Base-by-base conservation (phyloP, 2,113 vertebrate species). In the Ochotona curzoniae region DNA sequence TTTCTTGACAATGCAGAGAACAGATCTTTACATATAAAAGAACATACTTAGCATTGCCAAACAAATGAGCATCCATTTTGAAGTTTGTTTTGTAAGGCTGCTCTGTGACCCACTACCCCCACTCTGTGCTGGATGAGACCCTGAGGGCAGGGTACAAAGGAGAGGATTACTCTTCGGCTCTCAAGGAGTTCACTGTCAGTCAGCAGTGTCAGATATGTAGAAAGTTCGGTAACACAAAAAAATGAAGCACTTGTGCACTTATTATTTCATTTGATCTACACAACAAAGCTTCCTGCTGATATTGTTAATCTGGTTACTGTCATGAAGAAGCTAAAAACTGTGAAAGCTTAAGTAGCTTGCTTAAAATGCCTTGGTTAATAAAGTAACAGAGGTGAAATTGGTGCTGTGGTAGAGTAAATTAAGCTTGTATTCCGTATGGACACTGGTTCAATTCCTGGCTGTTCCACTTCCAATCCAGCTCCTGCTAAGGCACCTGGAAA, bases 331-430 rank as follows among this genome's bases (percentile, higher is more conserved):
- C 38, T 63, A n/a, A n/a, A 80, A n/a, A 13, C 67, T 79, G 66
- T 73, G 66, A 79, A 70, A 87, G 23, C 66, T 93, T 38, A 79
- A 71, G 73, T 35, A 87, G n/a, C n/a, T 79, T 69, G 63, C 11
- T 49, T 74, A 93, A 93, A 32, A 93, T 73, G 18, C 71, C 30
- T 95, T 13, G 32, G 54, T 30, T 64, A 78, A 67, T 51, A 51
- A 70, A 90, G 76, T 87, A 64, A 78, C 57, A 92, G 64, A 78
- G 26, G 35, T n/a, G n/a, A n/a, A n/a, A n/a, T n/a, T n/a, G n/a
- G n/a, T n/a, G n/a, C n/a, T n/a, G n/a, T n/a, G n/a, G n/a, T n/a
- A n/a, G n/a, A n/a, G n/a, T n/a, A n/a, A n/a, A n/a, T n/a, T n/a
- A n/a, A n/a, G n/a, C n/a, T n/a, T n/a, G n/a, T n/a, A n/a, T n/a